Percentiles rank a stretch among this genome's conserved stretches.
Evolutionary conservation across 2,888 invertebrate species (phyloP).

Genomic region (Cistogaster globosa): DNA sequence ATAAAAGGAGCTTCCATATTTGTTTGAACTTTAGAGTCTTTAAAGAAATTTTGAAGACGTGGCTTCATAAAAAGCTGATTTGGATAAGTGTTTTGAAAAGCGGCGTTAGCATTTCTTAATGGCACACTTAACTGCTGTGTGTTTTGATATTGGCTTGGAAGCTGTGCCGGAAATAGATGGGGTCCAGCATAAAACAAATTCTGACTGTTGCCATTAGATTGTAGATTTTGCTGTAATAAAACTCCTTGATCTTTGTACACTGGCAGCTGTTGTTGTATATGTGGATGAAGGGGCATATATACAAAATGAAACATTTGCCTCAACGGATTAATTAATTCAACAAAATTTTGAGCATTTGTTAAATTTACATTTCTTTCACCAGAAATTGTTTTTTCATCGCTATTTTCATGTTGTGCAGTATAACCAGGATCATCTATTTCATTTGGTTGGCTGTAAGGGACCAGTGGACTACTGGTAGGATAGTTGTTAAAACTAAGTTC

Average conservation of each 20-base stretch:
- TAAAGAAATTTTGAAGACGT: not conserved
- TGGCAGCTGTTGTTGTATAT: conserved; percentile 7
- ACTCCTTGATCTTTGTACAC: not conserved
- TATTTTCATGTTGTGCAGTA: conserved; percentile 48
- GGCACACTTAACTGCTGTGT: conserved; percentile 6
- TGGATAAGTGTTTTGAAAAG: conserved; percentile 13
- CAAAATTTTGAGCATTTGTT: conserved; percentile 35
- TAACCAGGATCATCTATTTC: conserved; percentile 54
- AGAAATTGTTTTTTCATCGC: not conserved
- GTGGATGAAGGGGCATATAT: conserved; percentile 38
- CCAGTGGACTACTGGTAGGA: not conserved
- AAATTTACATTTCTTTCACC: conserved; percentile 9
- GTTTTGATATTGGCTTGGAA: conserved; percentile 27
- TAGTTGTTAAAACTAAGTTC: conserved; percentile 53
- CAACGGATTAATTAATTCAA: conserved; percentile 33
- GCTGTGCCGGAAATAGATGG: conserved; percentile 42
- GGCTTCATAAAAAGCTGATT: not conserved
- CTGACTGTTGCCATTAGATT: not conserved
- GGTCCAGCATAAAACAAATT: conserved; percentile 41
- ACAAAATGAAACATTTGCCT: conserved; percentile 57
- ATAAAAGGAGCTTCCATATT: conserved; percentile 67
- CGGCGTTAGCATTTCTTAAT: not conserved
- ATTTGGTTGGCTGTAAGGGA: conserved; percentile 29
- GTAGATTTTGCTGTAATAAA: not conserved
- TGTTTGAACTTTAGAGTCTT: conserved; percentile 24